phyloP scores from a whole-genome alignment of 2,888 invertebrate species.

The Acrobasis suavella region DNA sequence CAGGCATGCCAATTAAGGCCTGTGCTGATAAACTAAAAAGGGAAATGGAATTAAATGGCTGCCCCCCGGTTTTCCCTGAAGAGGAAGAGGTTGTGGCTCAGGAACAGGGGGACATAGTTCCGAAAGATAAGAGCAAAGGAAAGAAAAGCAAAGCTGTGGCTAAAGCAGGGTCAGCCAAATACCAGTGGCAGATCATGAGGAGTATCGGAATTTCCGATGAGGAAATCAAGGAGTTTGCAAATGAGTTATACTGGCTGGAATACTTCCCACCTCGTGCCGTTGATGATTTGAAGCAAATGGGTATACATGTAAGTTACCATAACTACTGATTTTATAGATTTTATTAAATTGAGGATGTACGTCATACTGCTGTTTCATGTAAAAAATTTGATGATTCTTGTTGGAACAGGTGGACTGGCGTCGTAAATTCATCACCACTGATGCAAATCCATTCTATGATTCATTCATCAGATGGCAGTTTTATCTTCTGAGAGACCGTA shows the following conservation, averaged over 20 bases:
- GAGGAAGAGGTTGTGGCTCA: conserved; percentile 73
- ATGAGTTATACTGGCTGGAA: conserved; percentile 96
- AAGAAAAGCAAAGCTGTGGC: conserved; percentile 98
- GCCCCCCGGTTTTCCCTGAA: conserved; percentile 94
- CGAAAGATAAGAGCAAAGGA: conserved; percentile 88
- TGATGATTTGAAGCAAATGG: conserved; percentile 93
- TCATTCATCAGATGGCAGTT: conserved; percentile 99
- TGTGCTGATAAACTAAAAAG: conserved; percentile 98
- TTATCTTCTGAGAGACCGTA: conserved; percentile 89
- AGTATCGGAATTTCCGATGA: conserved; percentile 93
- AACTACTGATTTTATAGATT: not conserved
- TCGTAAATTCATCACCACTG: conserved; percentile 98
- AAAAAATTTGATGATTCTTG: not conserved
- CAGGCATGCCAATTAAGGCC: conserved; percentile 99
- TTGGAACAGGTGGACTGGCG: conserved; percentile 95
- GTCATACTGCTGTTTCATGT: not conserved
- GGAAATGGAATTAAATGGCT: conserved; percentile 96
- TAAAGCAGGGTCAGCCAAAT: conserved; percentile 93
- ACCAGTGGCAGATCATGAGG: conserved; percentile 99
- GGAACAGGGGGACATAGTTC: conserved; percentile 81
- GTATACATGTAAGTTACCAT: conserved; percentile 88
- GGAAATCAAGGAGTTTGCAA: conserved; percentile 96
- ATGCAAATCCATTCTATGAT: conserved; percentile 98
- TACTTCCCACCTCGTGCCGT: conserved; percentile 97
- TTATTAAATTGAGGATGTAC: not conserved